A percentile compares a stretch with the other conserved stretches of the same genome.
These are phyloP conservation scores for Gopherus evgoodei DNA, from an alignment of 2,113 vertebrate genomes.

Conservation along the genomic window DNA sequence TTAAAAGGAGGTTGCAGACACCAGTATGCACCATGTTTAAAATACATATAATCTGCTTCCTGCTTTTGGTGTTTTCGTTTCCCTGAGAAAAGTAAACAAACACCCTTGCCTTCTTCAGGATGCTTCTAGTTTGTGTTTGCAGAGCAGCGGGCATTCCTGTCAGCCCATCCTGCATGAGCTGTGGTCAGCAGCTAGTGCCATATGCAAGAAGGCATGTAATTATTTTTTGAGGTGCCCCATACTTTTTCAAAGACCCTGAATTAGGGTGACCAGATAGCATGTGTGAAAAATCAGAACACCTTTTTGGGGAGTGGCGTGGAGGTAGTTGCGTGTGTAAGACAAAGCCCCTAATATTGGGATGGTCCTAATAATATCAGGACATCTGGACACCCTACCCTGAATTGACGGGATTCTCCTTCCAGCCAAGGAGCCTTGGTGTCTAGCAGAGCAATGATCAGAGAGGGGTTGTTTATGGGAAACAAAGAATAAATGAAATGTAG, in stretches of 20 bases:
- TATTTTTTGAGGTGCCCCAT: not conserved
- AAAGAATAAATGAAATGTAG: not conserved
- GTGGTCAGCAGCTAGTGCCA: not conserved
- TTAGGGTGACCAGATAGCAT: not conserved
- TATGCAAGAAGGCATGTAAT: not conserved
- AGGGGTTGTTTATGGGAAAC: not conserved
- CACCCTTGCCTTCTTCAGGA: not conserved
- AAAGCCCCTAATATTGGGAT: not conserved
- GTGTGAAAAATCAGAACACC: not conserved
- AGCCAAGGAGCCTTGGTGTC: not conserved
- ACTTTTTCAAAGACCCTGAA: not conserved
- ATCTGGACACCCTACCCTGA: not conserved
- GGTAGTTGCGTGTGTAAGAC: not conserved
- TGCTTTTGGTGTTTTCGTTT: not conserved
- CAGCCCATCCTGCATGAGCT: fast-evolving
- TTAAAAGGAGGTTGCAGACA: not conserved
- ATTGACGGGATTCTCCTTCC: not conserved
- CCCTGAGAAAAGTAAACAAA: not conserved
- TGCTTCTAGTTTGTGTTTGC: not conserved
- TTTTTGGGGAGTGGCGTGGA: not conserved
- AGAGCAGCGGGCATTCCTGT: no score
- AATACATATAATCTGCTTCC: not conserved
- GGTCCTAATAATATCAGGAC: not conserved
- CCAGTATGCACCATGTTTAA: not conserved
- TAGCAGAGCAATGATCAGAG: not conserved